phyloP scores from a whole-genome alignment of 1,140 invertebrate genomes.

The Sweltsa coloradensis region DNA sequence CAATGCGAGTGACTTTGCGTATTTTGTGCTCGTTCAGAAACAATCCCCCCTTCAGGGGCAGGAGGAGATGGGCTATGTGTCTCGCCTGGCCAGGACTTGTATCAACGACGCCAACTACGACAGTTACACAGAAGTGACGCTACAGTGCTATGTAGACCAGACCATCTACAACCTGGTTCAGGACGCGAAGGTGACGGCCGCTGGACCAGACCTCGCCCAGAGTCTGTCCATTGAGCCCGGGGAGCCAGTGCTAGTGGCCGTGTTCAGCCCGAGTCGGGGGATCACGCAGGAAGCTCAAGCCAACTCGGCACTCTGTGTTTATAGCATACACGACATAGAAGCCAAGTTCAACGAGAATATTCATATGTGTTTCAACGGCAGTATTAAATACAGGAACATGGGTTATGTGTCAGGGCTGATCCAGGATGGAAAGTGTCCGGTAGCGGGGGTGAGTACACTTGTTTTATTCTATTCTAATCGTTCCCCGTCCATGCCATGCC shows the following conservation, averaged over 20 bases:
- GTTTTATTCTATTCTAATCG: neutral
- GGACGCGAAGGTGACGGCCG: conserved; percentile 73
- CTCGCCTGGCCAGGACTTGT: conserved; percentile 80
- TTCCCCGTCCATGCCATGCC: neutral
- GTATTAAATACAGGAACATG: conserved; percentile 80
- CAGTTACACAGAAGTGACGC: conserved; percentile 87
- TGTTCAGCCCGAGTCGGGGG: conserved; percentile 73
- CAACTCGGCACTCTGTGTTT: conserved; percentile 75
- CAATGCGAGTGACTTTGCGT: conserved; percentile 85
- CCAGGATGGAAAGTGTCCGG: conserved; percentile 77
- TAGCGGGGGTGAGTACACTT: conserved; percentile 48
- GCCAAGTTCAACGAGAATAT: conserved; percentile 92
- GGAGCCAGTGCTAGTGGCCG: conserved; percentile 64
- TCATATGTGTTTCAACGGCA: conserved; percentile 93
- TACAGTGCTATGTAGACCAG: conserved; percentile 60
- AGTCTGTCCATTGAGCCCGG: conserved; percentile 64
- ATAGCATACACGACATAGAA: conserved; percentile 77
- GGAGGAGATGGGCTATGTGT: conserved; percentile 81
- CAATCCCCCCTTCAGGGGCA: conserved; percentile 75
- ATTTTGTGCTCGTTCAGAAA: conserved; percentile 91
- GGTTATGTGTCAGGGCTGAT: conserved; percentile 87
- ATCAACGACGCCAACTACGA: conserved; percentile 89
- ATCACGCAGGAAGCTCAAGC: conserved; percentile 63
- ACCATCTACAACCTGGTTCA: conserved; percentile 77
- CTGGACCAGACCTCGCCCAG: conserved; percentile 66